Percentiles rank a stretch among this genome's conserved stretches.
These are phyloP conservation scores for Vulpes ferrilata DNA, from an alignment of 2,113 vertebrate species.

Conservation along the genomic window DNA sequence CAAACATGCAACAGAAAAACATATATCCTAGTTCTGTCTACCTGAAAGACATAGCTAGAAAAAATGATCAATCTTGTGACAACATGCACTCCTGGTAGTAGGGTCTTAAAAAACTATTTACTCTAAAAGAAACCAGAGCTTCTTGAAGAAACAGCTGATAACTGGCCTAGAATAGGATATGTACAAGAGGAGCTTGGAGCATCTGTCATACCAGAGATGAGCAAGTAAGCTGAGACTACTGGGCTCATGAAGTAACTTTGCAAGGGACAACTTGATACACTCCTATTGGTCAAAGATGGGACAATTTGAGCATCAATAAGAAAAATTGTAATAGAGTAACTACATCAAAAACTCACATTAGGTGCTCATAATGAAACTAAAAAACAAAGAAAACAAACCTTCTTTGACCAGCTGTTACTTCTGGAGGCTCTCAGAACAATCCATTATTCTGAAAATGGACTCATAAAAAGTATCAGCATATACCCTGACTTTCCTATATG, in stretches of 20 bases:
- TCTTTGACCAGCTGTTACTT: not conserved
- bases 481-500: not conserved
- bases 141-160: not conserved
- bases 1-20: not conserved
- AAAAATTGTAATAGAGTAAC: not conserved
- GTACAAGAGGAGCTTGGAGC: not conserved
- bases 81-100: not conserved
- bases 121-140: not conserved
- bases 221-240: not conserved
- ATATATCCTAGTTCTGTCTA: not conserved
- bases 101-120: conserved; percentile 18
- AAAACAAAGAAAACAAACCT: not conserved
- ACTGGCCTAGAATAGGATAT: not conserved
- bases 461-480: not conserved
- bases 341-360: conserved; percentile 9
- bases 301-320: not conserved
- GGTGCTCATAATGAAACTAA: not conserved
- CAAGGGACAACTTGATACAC: not conserved
- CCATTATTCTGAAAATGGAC: conserved; percentile 8
- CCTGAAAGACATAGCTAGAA: not conserved
- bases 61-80: not conserved
- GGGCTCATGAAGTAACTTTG: not conserved
- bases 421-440: not conserved
- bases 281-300: not conserved
- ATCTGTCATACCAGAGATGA: not conserved